Evolutionary conservation across 2,797 vertebrate species (phyloP), one percentile per base, ranked within the genome.

Genomic region (Clarias laeviceps): DNA sequence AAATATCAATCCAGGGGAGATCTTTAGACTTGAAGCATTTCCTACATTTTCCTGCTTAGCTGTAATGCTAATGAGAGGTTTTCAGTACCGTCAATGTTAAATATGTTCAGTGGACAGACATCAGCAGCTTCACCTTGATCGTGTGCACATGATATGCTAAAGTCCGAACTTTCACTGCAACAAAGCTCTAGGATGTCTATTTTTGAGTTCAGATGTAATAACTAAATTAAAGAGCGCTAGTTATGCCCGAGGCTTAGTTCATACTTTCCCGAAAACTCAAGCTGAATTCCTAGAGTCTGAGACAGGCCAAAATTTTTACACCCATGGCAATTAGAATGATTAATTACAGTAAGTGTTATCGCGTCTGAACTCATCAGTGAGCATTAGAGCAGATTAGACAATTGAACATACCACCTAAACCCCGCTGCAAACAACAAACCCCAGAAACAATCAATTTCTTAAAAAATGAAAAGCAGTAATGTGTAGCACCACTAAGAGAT

Each of bases 81-180:
- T 95, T 95, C 93, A 90, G 90, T 82, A 72, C 88, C 93, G 93
- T 91, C 91, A 90, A 93, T 91, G 93, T 93, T 95, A 94, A 95
- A 94, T 94, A 93, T 94, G 94, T 94, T 94, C 93, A 93, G 90
- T 87, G 92, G 50, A 90, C 83, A n/a, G n/a, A 87, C 88, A 94
- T 94, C 94, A 93, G 92, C 93, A 94, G 89, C 87, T 90, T 69
- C n/a, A 2, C 69, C 90, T 90, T 90, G 76, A 84, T 89, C 90
- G 88, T 5, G 82, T 88, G 87, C 65, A n/a, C 84, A 91, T 62
- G 92, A 95, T 93, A 94, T 94, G 90, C 78, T 90, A 92, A 95
- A 93, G 93, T 94, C 91, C 92, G 90, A 92, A 89, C 80, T 77
- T 88, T 90, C 85, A 88, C 88, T 86, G 92, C 89, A 86, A 81